phyloP scores from a whole-genome alignment of 2,113 vertebrate species.

The Cricetomys ansorgei region DNA sequence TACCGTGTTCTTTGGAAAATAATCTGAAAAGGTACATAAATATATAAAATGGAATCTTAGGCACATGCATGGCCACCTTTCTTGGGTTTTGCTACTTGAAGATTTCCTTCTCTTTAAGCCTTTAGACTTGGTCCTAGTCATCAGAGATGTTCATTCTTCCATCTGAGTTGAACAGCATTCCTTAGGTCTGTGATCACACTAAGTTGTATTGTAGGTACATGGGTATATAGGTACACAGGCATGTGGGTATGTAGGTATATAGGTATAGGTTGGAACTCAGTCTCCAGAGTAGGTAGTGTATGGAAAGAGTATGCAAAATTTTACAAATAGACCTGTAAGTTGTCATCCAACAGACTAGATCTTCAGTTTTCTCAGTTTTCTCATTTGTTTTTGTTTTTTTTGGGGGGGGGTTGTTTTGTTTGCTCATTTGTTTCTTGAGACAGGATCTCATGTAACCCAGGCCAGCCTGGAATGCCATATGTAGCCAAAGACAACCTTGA shows the following conservation, averaged over 20 bases:
- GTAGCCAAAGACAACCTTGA: background rate
- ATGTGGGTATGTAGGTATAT: too few species aligned
- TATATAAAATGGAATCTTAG: background rate
- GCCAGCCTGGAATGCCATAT: background rate
- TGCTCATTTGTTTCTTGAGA: background rate
- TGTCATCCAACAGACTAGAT: background rate
- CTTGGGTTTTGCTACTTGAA: background rate
- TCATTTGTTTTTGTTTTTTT: background rate
- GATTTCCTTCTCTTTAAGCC: background rate
- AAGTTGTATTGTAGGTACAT: background rate
- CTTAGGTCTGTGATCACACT: background rate
- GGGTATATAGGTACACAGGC: too few species aligned
- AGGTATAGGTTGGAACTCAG: background rate
- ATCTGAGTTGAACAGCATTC: background rate
- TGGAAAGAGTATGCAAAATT: background rate
- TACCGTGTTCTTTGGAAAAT: background rate
- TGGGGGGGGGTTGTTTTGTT: background rate
- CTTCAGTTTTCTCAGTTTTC: background rate
- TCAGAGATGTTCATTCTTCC: background rate
- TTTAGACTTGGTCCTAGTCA: background rate
- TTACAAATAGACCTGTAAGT: background rate
- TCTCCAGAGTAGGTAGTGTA: background rate
- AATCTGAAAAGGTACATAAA: conserved; percentile 6
- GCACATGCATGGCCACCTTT: background rate
- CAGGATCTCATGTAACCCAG: background rate